Percentiles rank a stretch among this genome's conserved stretches.
These are phyloP conservation scores for Synergus itoensis DNA, from an alignment of 2,888 invertebrate species.

Conservation along the genomic window DNA sequence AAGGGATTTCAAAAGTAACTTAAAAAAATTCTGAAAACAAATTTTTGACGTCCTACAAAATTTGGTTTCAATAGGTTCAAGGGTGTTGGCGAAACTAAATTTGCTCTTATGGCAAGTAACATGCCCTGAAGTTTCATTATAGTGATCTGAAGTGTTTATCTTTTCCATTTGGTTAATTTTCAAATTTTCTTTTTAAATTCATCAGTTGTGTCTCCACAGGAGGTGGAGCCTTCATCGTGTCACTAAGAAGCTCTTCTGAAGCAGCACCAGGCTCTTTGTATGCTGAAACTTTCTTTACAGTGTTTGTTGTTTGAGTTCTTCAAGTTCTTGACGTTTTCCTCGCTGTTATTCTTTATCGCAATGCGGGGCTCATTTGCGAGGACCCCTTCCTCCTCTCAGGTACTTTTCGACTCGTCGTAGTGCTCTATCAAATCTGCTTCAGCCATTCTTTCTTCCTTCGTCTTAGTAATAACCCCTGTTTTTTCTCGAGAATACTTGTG, in stretches of 20 bases:
- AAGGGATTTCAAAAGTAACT: too few species aligned
- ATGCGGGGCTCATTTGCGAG: slow-evolving; percentile 63
- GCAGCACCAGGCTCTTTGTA: slow-evolving; percentile 80
- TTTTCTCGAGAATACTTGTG: slow-evolving; percentile 43
- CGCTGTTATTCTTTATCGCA: slow-evolving; percentile 57
- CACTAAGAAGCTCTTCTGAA: slow-evolving; percentile 66
- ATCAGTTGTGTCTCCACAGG: background rate
- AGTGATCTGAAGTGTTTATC: background rate
- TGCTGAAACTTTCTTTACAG: slow-evolving; percentile 75
- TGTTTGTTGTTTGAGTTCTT: slow-evolving; percentile 59
- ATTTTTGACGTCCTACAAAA: too few species aligned
- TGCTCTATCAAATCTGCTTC: slow-evolving; percentile 72
- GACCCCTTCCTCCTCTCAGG: slow-evolving; percentile 71
- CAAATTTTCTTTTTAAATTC: background rate
- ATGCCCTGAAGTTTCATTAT: too few species aligned
- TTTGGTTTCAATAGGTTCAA: too few species aligned
- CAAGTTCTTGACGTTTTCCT: slow-evolving; percentile 52
- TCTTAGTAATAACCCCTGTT: slow-evolving; percentile 49
- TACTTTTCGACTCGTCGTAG: slow-evolving; percentile 66
- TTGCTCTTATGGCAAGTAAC: too few species aligned
- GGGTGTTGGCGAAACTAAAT: too few species aligned
- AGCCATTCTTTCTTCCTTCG: slow-evolving; percentile 55
- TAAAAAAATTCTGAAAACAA: too few species aligned
- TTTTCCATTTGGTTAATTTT: background rate
- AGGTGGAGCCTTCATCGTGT: background rate